These are phyloP conservation scores for Halictus ligatus DNA, from an alignment of 2,888 invertebrate genomes.

Conservation along the genomic window DNA sequence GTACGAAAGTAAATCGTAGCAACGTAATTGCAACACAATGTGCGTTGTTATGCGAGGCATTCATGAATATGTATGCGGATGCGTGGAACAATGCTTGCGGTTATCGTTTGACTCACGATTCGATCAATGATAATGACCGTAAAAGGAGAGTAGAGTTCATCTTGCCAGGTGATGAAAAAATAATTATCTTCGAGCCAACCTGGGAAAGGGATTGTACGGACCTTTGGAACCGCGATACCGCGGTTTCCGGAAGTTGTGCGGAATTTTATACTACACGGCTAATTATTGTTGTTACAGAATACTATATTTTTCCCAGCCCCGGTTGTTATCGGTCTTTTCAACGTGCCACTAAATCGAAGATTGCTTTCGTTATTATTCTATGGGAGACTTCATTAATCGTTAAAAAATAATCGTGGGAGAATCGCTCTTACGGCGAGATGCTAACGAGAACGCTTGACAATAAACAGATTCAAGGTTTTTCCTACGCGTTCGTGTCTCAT, in stretches of 20 bases:
- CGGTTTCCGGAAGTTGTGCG: neutral
- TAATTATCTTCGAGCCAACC: constrained; percentile 10
- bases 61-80: constrained; percentile 30
- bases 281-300: neutral
- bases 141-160: constrained; percentile 29
- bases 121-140: constrained; percentile 45
- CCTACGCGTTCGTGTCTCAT: neutral
- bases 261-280: neutral
- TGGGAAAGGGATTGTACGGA: constrained; percentile 10
- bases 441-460: neutral
- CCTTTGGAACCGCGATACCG: too few relatives aligned
- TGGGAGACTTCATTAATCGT: neutral
- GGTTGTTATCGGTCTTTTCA: neutral
- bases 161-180: neutral
- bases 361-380: neutral
- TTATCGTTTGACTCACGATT: constrained; percentile 31
- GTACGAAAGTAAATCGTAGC: constrained; percentile 41
- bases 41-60: constrained; percentile 15
- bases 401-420: neutral
- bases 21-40: constrained; percentile 36
- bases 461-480: neutral
- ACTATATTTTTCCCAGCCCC: neutral
- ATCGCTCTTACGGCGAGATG: neutral
- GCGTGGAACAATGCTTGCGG: constrained; percentile 29
- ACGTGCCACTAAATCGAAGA: neutral